Base-by-base conservation (phyloP, 2,888 invertebrate genomes). In the Plebejus anna region DNA sequence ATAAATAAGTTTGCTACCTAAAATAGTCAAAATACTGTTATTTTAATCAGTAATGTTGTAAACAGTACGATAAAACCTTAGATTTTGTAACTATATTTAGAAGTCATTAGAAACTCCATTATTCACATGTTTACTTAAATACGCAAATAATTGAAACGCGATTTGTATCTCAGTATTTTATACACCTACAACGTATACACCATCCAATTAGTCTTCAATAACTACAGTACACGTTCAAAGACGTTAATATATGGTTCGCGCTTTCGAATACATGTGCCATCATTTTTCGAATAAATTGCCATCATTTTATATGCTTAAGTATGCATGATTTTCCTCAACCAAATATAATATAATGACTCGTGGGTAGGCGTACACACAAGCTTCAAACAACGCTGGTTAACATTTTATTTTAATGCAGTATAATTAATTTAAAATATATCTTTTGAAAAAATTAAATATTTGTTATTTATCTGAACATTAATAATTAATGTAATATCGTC, bases 121-220 rank as follows among this genome's bases (percentile, higher is more conserved):
- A 32, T 66, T 66, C 13, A 66, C 32, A 16, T 16, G 32, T 9
- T 32, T 66, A 66, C 66, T 66, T 66, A 36, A 66, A 36, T 13
- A 32, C 32, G 66, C 11, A 32, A 66, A 66, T 66, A 32, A 66
- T 32, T 66, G 1, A 36, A 32, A 32, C 5, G 32, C 32, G 1
- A 13, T 11, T 28, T 61, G 61, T 66, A 66, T 66, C 66, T 13
- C 61, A 61, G 61, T 66, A 13, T 66, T 9, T 61, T 28, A 32
- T 36, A 13, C 13, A 32, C 13, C 32, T 66, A 22, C 9, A 22
- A 1, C 22, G 9, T 22, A 66, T 61, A 61, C 61, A 61, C 9
- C 28, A 61, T 66, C 66, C 66, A 66, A 66, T 66, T 66, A 66
- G 32, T 66, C 66, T 66, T 66, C 66, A 66, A 66, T 66, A 66